Evolutionary conservation across 2,797 vertebrate genomes (phyloP), one percentile per base, ranked within the genome.

Genomic region (Synanceia verrucosa): DNA sequence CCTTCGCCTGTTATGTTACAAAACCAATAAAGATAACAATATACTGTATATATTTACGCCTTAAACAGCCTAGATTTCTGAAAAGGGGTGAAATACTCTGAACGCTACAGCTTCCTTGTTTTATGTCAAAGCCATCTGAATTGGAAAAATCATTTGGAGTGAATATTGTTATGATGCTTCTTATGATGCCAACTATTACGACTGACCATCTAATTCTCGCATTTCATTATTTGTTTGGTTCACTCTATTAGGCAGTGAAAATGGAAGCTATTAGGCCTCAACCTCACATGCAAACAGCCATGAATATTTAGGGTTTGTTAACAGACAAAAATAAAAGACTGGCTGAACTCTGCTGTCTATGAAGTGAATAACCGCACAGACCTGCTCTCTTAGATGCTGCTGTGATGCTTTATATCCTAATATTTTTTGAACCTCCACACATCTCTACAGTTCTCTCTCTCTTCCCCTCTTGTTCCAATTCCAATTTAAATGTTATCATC

Each of bases 261-360:
- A 67, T 65, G 7, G 61, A 71, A 80, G 19, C 43, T 58, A 70
- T 76, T 57, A 59, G 13, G 36, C 9, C 7, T 6, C 23, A 50
- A 61, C 51, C 70, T 69, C 55, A 65, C 37, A 56, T 70, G 39
- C 65, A 71, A 78, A 77, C 31, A 63, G 33, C 46, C 47, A 64
- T 73, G 53, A 88, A 81, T 81, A 73, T 74, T 73, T 74, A 58
- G 48, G 12, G 19, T 58, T 69, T 69, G 62, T 81, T 72, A 69
- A 57, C 23, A 75, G 44, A 74, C 14, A 47, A 24, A 65, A 71
- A 50, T 68, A 33, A 74, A 57, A 57, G 10, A 14, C 29, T 28
- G 50, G 29, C 12, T 52, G 23, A 24, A 13, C 24, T 65, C 47
- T 28, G 56, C 28, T 24, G 11, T 43, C 34, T 3, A 5, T 41